These are phyloP conservation scores for Platerodrilus igneus DNA, from an alignment of 2,888 invertebrate genomes.

Conservation along the genomic window DNA sequence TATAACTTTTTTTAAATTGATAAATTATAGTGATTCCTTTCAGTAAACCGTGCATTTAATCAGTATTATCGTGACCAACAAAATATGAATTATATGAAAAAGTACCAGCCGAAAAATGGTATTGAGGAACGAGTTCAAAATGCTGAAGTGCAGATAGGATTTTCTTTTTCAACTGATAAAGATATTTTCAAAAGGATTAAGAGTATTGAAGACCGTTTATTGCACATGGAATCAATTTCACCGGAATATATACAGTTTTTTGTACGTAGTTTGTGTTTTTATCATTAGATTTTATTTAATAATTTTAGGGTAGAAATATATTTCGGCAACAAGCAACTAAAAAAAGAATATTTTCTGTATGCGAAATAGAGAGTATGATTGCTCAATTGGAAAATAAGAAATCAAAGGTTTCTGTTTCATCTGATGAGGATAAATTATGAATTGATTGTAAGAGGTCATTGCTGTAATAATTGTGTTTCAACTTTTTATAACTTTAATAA, in stretches of 20 bases:
- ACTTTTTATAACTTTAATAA: too few species aligned
- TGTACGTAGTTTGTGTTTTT: conserved; percentile 9
- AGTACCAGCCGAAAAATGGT: conserved; percentile 47
- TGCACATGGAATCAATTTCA: conserved; percentile 68
- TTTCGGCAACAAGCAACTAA: conserved; percentile 27
- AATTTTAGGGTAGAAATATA: conserved; percentile 33
- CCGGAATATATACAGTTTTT: conserved; percentile 73
- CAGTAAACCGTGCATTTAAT: conserved; percentile 68
- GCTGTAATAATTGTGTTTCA: too few species aligned
- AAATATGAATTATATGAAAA: conserved; percentile 50
- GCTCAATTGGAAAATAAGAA: conserved; percentile 35
- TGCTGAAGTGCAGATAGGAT: conserved; percentile 60
- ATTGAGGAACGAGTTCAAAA: conserved; percentile 64
- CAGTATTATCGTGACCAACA: conserved; percentile 57
- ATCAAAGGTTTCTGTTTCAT: background rate
- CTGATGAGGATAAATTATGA: conserved; percentile 8
- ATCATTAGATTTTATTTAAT: background rate
- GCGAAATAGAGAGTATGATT: conserved; percentile 42
- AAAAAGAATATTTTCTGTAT: conserved; percentile 38
- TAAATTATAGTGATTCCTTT: conserved; percentile 23
- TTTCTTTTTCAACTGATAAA: conserved; percentile 53
- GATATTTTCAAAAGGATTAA: conserved; percentile 68
- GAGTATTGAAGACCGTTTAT: conserved; percentile 67
- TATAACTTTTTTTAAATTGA: conserved; percentile 1
- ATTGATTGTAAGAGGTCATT: too few species aligned